Base-by-base conservation (phyloP, 2,113 vertebrate genomes). In the Pyrgilauda ruficollis region DNA sequence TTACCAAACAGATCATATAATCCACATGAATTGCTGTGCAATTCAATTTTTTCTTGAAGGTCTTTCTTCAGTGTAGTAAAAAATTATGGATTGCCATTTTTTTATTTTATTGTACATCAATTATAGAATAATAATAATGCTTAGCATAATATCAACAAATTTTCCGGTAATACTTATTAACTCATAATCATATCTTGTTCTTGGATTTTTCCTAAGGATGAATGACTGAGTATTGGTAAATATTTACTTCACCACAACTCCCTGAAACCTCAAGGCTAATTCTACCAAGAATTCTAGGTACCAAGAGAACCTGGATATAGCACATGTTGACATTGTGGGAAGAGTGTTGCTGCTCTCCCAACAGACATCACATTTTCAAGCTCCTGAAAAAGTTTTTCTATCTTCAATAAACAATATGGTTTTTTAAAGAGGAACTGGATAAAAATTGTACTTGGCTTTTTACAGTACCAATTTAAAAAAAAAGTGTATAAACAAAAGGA, bases 321-420 rank as follows among this genome's bases (percentile, higher is more conserved):
- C 15, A 69, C 19, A 10, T 24, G 27, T 9, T 86, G 33, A 8
- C 26, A 47, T 39, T 33, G 13, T 62, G 16, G 33, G 26, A 43
- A 68, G 21, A 62, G 13, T 27, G 41, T 47, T 64, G 16, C 31
- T 43, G 28, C 13, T 68, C 37, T 80, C 21, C 20, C 37, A 31
- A 41, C 6, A 68, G 56, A 46, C 80, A 47, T 78, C 47, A 55
- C 6, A 28, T 10, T n/a, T 76, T 62, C 31, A 52, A 46, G 7
- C 8, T 41, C 8, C 26, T 70, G 47, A 22, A 77, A 90, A 64
- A 35, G 6, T 3, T 39, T 66, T 19, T 55, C 26, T 77, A 6
- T 26, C 37, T 20, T 47, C 20, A 62, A 80, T n/a, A 70, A 78
- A 44, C 4, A 64, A 1, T 4, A 9, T 3, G 0, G 0, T 4